Conservation (phyloP, 1,140 invertebrate species). For the Drosophila trapezifrons region DNA sequence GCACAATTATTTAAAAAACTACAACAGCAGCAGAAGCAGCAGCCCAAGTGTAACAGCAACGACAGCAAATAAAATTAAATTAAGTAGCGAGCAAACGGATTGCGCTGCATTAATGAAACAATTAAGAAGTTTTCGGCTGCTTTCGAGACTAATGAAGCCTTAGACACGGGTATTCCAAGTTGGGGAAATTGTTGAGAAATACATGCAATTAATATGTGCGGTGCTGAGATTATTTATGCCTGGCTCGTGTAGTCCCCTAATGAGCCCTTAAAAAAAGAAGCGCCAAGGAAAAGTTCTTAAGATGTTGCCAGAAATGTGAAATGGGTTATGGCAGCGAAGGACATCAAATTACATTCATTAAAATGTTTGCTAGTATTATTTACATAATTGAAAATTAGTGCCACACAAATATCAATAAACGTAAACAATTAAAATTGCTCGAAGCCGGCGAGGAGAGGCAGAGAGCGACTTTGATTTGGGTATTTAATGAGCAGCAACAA, state of each 20-base stretch:
- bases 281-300: slow-evolving; percentile 8
- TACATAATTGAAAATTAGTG: slow-evolving; percentile 59
- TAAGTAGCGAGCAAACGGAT: slow-evolving; percentile 76
- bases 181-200: slow-evolving; percentile 27
- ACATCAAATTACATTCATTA: slow-evolving; percentile 51
- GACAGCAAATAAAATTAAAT: slow-evolving; percentile 80
- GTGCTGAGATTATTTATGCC: slow-evolving; percentile 63
- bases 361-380: slow-evolving; percentile 46
- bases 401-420: slow-evolving; percentile 64
- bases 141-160: slow-evolving; percentile 70
- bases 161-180: slow-evolving; percentile 36
- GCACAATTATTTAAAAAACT: slow-evolving; percentile 78
- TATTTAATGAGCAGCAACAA: slow-evolving; percentile 57
- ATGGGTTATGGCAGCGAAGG: slow-evolving; percentile 24
- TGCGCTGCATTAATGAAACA: slow-evolving; percentile 80
- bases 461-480: slow-evolving; percentile 66
- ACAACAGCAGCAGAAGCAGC: slow-evolving; percentile 13
- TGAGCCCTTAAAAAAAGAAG: slow-evolving; percentile 28
- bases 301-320: slow-evolving; percentile 14
- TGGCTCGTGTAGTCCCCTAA: slow-evolving; percentile 22
- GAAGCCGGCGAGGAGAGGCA: slow-evolving; percentile 18
- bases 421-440: slow-evolving; percentile 60
- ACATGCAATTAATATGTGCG: slow-evolving; percentile 62
- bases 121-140: slow-evolving; percentile 69
- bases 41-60: slow-evolving; percentile 18